A percentile compares a stretch with the other conserved stretches of the same genome.
These are phyloP conservation scores for Bhutanitis thaidina DNA, from an alignment of 2,888 invertebrate genomes.

Conservation along the genomic window DNA sequence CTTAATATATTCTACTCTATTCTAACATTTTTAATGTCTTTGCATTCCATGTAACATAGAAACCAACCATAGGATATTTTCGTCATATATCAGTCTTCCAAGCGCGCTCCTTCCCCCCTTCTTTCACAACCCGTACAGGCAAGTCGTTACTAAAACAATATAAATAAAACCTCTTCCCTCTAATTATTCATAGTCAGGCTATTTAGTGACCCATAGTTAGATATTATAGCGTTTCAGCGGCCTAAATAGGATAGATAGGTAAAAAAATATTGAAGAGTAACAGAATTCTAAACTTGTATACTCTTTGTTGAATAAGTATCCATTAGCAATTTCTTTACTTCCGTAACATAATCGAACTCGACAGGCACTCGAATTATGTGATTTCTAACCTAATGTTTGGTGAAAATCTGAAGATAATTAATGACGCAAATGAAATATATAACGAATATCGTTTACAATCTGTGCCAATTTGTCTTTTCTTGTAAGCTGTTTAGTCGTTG, in stretches of 20 bases:
- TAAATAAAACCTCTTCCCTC: neutral
- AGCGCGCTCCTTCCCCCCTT: neutral
- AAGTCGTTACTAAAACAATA: neutral
- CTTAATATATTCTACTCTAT: neutral
- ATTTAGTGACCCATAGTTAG: neutral
- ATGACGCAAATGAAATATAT: too few species aligned
- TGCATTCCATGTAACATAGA: neutral
- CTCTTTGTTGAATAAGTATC: too few species aligned
- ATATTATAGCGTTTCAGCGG: conserved; percentile 4
- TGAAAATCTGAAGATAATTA: too few species aligned
- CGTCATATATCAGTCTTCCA: neutral
- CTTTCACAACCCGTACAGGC: neutral
- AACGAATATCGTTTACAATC: neutral
- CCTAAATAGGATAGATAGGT: conserved; percentile 18
- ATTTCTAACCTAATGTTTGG: too few species aligned
- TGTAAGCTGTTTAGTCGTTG: neutral
- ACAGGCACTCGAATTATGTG: too few species aligned
- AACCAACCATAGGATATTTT: too few species aligned
- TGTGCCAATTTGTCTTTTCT: neutral
- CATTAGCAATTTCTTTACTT: too few species aligned
- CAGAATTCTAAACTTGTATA: neutral
- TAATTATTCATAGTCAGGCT: neutral
- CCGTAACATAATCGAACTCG: too few species aligned
- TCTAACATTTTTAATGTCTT: neutral
- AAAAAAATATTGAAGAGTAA: neutral